phyloP scores from a whole-genome alignment of 2,797 vertebrate genomes.

The Gila robusta region DNA sequence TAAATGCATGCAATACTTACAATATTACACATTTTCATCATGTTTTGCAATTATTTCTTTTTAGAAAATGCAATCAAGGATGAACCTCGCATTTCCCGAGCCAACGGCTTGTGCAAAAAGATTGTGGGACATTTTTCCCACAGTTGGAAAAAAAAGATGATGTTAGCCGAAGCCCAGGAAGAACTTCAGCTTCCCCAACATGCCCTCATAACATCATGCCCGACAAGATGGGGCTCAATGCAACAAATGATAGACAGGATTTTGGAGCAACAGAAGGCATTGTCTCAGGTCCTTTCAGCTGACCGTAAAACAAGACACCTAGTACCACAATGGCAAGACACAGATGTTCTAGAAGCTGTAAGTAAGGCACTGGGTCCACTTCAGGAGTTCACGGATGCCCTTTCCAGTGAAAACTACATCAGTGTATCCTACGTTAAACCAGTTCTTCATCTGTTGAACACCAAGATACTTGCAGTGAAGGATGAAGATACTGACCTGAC shows the following conservation, averaged over 20 bases:
- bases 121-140: neutral
- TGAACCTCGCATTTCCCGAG: neutral
- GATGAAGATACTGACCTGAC: too few relatives aligned
- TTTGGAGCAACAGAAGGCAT: slow-evolving; percentile 20
- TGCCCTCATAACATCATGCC: slow-evolving; percentile 12
- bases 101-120: neutral
- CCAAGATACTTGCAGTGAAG: too few relatives aligned
- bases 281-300: neutral
- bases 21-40: neutral
- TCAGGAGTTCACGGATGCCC: too few relatives aligned
- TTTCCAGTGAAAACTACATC: too few relatives aligned
- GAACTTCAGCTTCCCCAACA: neutral
- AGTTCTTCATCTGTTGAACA: too few relatives aligned
- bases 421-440: too few relatives aligned
- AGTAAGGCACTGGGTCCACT: too few relatives aligned
- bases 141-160: neutral
- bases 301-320: too few relatives aligned
- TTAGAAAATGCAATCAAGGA: neutral
- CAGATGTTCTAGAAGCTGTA: too few relatives aligned
- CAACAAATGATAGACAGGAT: slow-evolving; percentile 18
- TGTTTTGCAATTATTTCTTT: neutral
- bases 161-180: neutral
- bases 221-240: slow-evolving; percentile 19
- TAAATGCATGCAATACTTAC: too few relatives aligned
- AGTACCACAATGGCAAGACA: too few relatives aligned